Base-by-base conservation (phyloP, 1,140 invertebrate genomes). In the Drosophila teissieri region DNA sequence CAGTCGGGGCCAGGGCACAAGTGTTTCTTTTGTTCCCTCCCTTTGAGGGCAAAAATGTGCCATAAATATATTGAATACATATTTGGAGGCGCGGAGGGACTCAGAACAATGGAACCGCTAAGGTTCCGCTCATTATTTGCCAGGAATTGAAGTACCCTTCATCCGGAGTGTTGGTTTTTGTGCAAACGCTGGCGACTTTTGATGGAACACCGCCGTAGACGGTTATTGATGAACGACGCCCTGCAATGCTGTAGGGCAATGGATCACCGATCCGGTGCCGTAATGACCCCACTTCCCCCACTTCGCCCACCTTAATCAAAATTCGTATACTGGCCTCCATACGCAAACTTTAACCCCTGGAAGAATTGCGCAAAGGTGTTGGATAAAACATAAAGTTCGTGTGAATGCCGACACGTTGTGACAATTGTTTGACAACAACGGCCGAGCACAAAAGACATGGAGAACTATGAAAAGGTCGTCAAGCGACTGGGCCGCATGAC, bases 371-470 rank as follows among this genome's bases (percentile, higher is more conserved):
- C 27, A 22, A 53, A 91, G 88, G 88, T 91, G 88, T 90, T 84
- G 80, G 46, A 77, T 79, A 73, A 81, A 91, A 91, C 88, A 91
- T 85, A 91, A 85, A 91, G 84, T 91, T 91, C 88, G 88, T 91
- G 88, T 91, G 88, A 91, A 91, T 91, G 73, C 88, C 89, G 80
- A 91, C 88, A 91, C 88, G 89, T 73, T 91, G 88, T 78, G 85
- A 89, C 85, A 89, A 89, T 80, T 89, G 84, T 83, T 88, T 88
- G 80, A 89, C 84, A 89, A 83, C 79, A 82, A 61, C 64, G 49
- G 51, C 70, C 49, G 19, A 19, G 60, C 62, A 56, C 27, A 58
- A 51, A 51, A 60, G 74, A 56, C 62, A 61, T 46, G 55, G 11
- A 53, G 39, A 86, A 64, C 64, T 78, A 65, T 75, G 62, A 81